A percentile compares a stretch with the other conserved stretches of the same genome.
phyloP scores from a whole-genome alignment of 2,797 vertebrate genomes.

The Ceryle rudis region DNA sequence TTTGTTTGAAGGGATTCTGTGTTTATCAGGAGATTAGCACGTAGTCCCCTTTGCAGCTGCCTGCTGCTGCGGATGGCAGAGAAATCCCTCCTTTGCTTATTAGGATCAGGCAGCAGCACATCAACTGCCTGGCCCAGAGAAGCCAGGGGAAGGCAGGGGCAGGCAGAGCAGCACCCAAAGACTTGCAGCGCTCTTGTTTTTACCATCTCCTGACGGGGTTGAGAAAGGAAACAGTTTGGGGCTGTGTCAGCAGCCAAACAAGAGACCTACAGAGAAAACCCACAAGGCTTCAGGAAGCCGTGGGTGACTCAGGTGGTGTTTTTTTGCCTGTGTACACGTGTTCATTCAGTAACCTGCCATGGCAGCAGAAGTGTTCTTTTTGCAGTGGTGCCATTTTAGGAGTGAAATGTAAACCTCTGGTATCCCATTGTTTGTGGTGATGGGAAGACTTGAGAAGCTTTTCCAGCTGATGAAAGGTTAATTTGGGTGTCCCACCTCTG shows the following conservation, averaged over 20 bases:
- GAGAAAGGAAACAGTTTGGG: slow-evolving; percentile 6
- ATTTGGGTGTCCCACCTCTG: background rate
- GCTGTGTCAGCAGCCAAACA: background rate
- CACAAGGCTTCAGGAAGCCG: slow-evolving; percentile 34
- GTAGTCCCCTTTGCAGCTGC: background rate
- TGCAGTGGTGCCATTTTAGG: background rate
- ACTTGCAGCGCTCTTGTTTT: background rate
- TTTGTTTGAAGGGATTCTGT: slow-evolving; percentile 9
- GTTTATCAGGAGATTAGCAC: background rate
- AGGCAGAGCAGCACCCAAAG: background rate
- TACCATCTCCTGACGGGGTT: background rate
- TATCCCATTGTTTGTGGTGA: rapidly evolving
- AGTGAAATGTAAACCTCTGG: background rate
- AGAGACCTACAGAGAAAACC: slow-evolving; percentile 13
- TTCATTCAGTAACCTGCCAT: background rate
- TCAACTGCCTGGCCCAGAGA: background rate
- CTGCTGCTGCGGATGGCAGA: background rate
- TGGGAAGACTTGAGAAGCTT: background rate
- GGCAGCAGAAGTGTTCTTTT: background rate
- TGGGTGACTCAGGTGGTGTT: background rate
- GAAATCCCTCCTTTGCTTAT: slow-evolving; percentile 8
- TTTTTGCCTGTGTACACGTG: background rate
- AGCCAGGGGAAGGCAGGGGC: background rate
- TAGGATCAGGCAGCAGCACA: background rate
- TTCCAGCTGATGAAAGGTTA: background rate